Evolutionary conservation across 2,888 invertebrate genomes (phyloP).

Genomic region (Zhuqinia jingwanae): DNA sequence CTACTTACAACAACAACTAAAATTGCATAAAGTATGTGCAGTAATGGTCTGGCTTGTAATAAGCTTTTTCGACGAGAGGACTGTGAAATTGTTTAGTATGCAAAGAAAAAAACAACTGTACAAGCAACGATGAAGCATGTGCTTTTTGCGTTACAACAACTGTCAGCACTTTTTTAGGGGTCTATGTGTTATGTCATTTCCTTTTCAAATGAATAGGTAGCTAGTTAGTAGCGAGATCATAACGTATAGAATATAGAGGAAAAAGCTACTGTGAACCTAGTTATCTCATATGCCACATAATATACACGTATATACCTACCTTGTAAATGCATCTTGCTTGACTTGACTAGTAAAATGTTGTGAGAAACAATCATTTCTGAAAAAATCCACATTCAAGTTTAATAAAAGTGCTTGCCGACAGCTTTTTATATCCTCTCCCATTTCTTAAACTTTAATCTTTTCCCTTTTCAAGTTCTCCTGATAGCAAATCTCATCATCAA

Average conservation of each 20-base stretch:
- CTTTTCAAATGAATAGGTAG: too few species aligned
- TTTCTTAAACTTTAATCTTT: conserved; percentile 57
- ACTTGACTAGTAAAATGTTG: too few species aligned
- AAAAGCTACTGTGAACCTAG: conserved; percentile 34
- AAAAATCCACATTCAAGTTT: conserved; percentile 28
- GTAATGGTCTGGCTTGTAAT: too few species aligned
- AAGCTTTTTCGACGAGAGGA: too few species aligned
- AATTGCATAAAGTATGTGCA: not conserved
- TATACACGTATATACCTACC: too few species aligned
- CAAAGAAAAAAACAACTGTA: not conserved
- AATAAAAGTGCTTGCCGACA: conserved; percentile 53
- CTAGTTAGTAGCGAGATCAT: too few species aligned
- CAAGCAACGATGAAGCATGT: not conserved
- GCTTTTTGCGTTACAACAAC: not conserved
- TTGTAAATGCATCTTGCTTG: conserved; percentile 12
- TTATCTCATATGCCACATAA: conserved; percentile 52
- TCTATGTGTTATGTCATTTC: too few species aligned
- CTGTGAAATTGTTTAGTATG: not conserved
- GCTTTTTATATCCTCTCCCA: conserved; percentile 26
- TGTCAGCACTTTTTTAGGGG: not conserved
- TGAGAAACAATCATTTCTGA: conserved; percentile 21
- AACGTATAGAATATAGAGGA: not conserved
- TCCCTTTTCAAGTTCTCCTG: conserved; percentile 41
- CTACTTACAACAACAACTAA: conserved; percentile 1
- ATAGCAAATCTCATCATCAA: conserved; percentile 59